phyloP scores from a whole-genome alignment of 2,797 vertebrate species.

The Bradypus variegatus region DNA sequence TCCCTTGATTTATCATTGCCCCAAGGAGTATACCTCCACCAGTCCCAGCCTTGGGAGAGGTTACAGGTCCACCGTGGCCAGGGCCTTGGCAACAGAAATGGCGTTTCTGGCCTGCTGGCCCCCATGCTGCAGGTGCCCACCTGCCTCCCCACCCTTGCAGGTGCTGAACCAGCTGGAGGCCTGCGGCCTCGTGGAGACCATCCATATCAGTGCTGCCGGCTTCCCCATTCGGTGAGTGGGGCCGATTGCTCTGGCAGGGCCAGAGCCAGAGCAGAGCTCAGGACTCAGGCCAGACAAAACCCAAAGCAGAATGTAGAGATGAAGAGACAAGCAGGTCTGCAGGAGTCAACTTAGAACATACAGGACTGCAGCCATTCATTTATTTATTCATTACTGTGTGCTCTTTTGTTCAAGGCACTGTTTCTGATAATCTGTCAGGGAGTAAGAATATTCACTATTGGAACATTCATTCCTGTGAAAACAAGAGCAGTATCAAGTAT shows the following conservation, averaged over 20 bases:
- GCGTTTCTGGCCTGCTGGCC: background rate
- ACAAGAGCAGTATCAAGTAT: background rate
- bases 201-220: constrained; percentile 94
- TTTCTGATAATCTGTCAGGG: background rate
- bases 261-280: background rate
- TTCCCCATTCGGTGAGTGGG: constrained; percentile 88
- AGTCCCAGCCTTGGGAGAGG: background rate
- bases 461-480: background rate
- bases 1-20: background rate
- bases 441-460: background rate
- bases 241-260: background rate
- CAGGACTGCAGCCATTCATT: background rate
- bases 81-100: background rate
- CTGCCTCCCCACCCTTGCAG: constrained; percentile 68
- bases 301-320: background rate
- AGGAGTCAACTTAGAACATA: background rate
- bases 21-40: background rate
- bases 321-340: background rate
- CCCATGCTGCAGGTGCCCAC: background rate
- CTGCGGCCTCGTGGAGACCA: constrained; percentile 95
- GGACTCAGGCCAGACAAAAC: background rate
- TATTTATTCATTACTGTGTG: background rate
- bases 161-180: constrained; percentile 93
- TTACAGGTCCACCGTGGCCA: background rate
- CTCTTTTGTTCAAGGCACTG: background rate